Percentiles rank a stretch among this genome's conserved stretches.
phyloP scores from a whole-genome alignment of 2,888 invertebrate species.

The Drosophila anomelani region DNA sequence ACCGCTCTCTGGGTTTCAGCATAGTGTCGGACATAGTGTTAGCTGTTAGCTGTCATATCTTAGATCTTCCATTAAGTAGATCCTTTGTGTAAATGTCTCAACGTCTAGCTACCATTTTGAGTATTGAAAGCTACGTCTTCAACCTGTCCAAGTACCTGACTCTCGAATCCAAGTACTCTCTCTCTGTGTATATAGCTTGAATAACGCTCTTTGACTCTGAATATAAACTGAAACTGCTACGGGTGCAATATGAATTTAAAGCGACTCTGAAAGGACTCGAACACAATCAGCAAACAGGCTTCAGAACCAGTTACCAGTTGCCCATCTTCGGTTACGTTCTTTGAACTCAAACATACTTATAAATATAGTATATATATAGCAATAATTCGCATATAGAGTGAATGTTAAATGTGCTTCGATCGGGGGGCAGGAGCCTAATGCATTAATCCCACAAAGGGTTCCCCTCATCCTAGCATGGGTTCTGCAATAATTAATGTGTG shows the following conservation, averaged over 20 bases:
- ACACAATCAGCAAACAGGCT: slow-evolving; percentile 47
- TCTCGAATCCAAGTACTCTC: slow-evolving; percentile 22
- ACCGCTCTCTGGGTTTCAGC: slow-evolving; percentile 10
- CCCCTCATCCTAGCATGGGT: slow-evolving; percentile 12
- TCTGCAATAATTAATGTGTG: slow-evolving; percentile 44
- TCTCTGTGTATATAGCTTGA: slow-evolving; percentile 24
- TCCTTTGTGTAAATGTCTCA: slow-evolving; percentile 58
- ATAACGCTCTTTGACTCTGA: slow-evolving; percentile 9
- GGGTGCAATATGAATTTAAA: slow-evolving; percentile 73
- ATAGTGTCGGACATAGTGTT: slow-evolving; percentile 45
- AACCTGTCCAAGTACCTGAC: slow-evolving; percentile 77
- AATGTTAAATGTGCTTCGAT: slow-evolving; percentile 33
- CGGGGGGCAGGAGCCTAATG: slow-evolving; percentile 13
- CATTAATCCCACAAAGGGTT: slow-evolving; percentile 38
- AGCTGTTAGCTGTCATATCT: slow-evolving; percentile 65
- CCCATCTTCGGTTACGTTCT: slow-evolving; percentile 14
- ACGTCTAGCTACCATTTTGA: slow-evolving; percentile 28
- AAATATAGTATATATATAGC: neutral
- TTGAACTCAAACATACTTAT: slow-evolving; percentile 1
- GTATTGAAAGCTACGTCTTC: slow-evolving; percentile 66
- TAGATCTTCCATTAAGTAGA: slow-evolving; percentile 70
- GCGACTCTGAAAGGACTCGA: slow-evolving; percentile 46
- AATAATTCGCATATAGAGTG: slow-evolving; percentile 27
- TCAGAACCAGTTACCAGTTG: slow-evolving; percentile 28
- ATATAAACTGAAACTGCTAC: slow-evolving; percentile 46